Base-by-base conservation (phyloP, 1,140 invertebrate genomes). In the Whitmania pigra region DNA sequence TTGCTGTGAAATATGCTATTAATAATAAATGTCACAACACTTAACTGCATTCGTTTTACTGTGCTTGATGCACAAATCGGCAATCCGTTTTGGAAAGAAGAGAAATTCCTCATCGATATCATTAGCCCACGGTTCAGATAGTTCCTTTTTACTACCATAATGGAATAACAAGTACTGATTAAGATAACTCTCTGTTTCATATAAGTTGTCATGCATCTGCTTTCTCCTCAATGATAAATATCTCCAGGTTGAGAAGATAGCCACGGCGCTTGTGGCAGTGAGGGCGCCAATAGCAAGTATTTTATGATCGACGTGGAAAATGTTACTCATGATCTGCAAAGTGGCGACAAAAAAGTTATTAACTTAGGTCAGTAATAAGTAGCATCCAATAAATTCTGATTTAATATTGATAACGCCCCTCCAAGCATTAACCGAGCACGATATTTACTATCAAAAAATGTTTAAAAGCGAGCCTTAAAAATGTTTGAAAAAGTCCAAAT, bases 311-410 rank as follows among this genome's bases (percentile, higher is more conserved):
- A 80, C 67, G 70, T 76, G 75, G 53, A 78, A 75, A n/a, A 77
- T 69, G 29, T 67, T 74, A 70, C 67, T 69, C 76, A 60, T 72
- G 71, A 29, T 90, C 89, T 36, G 88, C 74, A 73, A 74, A 72
- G 73, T 69, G 31, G 15, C 27, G 36, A 15, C 43, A 15, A 49
- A 49, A 49, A 49, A 3, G 43, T 17, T 11, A 49, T 49, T 49
- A 1, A 49, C 15, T 49, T 11, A 49, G 2, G 15, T 17, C 43
- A 11, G 15, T 11, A 11, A 49, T 49, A 49, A 49, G 15, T 49
- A 49, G 3, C 13, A 7, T 17, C 43, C 9, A 3, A 49, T 49
- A 49, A 15, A 11, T 49, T 17, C 43, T 13, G 15, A 49, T 0
- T 49, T 49, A 17, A 17, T 7, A 49, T 13, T 49, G 43, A 49